Base-by-base conservation (phyloP, 2,797 vertebrate genomes). In the Gorsachius magnificus region DNA sequence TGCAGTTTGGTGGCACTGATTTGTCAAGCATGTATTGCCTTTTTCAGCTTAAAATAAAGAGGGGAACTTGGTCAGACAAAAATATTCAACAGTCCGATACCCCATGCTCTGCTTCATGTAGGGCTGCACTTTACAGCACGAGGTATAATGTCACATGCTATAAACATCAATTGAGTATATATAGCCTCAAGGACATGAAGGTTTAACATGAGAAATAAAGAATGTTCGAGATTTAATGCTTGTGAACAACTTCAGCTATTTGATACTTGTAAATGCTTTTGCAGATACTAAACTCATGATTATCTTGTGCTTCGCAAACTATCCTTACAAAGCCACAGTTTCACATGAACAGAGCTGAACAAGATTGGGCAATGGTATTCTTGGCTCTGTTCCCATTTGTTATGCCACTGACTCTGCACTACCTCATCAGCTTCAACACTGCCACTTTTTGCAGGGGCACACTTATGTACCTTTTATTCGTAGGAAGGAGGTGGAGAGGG, bases 321-420 rank as follows among this genome's bases (percentile, higher is more conserved):
- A 33, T 9, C 41, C 46, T 51, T 14, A 21, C 1, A 6, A 51
- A 79, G 57, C 41, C 41, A 38, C 0, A 0, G 56, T 46, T 75
- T 48, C 36, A 53, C 22, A 9, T 7, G 28, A 41, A 38, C 26
- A 29, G 65, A 25, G 48, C n/a, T 46, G 43, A 71, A 57, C 31
- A 60, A 38, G 41, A 51, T 6, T 29, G n/a, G n/a, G 53, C 21
- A 78, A 20, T 1, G 1, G 10, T 7, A 28, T 6, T 50, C 50
- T 58, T 61, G 57, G 31, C 46, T 90, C 50, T 5, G 4, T 25
- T 68, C 16, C 31, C 11, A 10, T 22, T 36, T 46, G 33, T 78
- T 46, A 65, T 2, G 11, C 25, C 46, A 70, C 25, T 64, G 33
- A 83, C 64, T 64, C 70, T 33, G 45, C 35, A 22, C 16, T 38